Percentiles rank a stretch among this genome's conserved stretches.
These are phyloP conservation scores for Pseudochromis fuscus DNA, from an alignment of 2,797 vertebrate genomes.

Conservation along the genomic window DNA sequence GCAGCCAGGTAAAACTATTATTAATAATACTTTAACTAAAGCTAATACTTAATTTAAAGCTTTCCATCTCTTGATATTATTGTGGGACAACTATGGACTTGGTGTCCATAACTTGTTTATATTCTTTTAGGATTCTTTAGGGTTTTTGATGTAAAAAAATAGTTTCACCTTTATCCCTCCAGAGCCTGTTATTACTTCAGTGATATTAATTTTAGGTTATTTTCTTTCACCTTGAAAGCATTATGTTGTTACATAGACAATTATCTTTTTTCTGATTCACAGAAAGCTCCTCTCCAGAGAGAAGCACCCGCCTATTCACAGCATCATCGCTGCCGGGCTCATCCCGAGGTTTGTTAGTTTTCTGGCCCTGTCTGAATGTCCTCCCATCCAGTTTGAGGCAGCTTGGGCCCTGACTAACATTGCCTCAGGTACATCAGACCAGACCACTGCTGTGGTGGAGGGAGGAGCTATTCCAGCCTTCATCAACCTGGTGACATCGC, in stretches of 20 bases:
- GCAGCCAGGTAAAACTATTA: slow-evolving; percentile 88
- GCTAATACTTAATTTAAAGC: background rate
- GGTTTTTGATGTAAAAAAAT: no score
- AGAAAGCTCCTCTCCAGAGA: slow-evolving; percentile 95
- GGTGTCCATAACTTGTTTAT: background rate
- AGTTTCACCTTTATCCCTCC: no score
- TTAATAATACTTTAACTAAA: slow-evolving; percentile 22
- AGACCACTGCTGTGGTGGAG: slow-evolving; percentile 93
- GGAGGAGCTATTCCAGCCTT: slow-evolving; percentile 94
- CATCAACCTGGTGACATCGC: slow-evolving; percentile 89
- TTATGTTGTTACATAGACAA: background rate
- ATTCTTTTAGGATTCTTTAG: background rate
- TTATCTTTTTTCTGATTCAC: background rate
- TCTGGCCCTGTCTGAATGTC: slow-evolving; percentile 86
- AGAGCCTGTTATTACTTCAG: no score
- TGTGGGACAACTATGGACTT: no score
- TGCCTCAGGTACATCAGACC: slow-evolving; percentile 92
- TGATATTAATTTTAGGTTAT: no score
- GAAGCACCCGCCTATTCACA: slow-evolving; percentile 92
- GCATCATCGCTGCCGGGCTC: slow-evolving; percentile 90
- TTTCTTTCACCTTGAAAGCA: no score
- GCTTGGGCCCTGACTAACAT: slow-evolving; percentile 97
- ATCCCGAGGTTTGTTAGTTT: slow-evolving; percentile 92
- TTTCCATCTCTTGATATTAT: background rate
- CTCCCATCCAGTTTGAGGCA: slow-evolving; percentile 95